Percentiles rank a stretch among this genome's conserved stretches.
Evolutionary conservation across 1,140 invertebrate genomes (phyloP).

Genomic region (Drosophila bifasciata): DNA sequence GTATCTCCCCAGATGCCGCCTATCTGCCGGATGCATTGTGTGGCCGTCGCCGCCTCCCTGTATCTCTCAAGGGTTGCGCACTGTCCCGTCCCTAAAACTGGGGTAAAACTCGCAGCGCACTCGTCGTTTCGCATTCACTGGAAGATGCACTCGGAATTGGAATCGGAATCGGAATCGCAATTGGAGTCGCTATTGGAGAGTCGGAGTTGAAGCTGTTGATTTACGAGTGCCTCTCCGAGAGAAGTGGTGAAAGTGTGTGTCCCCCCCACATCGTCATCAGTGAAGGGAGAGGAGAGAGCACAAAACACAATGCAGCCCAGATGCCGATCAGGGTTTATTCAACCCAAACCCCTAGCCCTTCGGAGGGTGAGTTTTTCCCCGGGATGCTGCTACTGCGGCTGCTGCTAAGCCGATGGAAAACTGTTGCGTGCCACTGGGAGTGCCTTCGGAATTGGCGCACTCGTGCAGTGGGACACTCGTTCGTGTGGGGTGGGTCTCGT

Average conservation of each 20-base stretch:
- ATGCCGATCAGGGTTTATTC: constrained; percentile 61
- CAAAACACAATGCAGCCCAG: not conserved
- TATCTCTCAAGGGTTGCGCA: constrained; percentile 52
- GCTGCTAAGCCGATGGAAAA: constrained; percentile 35
- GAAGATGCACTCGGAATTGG: constrained; percentile 4
- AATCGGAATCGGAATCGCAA: no score
- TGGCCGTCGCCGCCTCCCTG: constrained; percentile 32
- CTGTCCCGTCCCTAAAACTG: constrained; percentile 25
- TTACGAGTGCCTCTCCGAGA: constrained; percentile 37
- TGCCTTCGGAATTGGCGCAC: constrained; percentile 65
- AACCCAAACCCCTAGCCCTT: constrained; percentile 34
- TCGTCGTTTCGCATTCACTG: constrained; percentile 30
- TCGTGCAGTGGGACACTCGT: constrained; percentile 61
- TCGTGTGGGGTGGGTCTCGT: no score
- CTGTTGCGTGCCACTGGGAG: constrained; percentile 74
- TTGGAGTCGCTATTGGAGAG: not conserved
- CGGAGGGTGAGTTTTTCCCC: constrained; percentile 27
- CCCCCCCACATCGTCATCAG: constrained; percentile 3
- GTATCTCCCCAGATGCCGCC: constrained; percentile 55
- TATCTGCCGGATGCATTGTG: constrained; percentile 48
- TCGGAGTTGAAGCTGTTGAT: constrained; percentile 34
- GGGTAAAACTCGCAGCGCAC: constrained; percentile 36
- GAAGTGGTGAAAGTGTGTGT: constrained; percentile 47
- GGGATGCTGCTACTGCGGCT: constrained; percentile 48
- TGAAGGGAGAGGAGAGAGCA: constrained; percentile 4